Evolutionary conservation across 2,797 vertebrate genomes (phyloP), one percentile per base, ranked within the genome.

Genomic region (Hylomyscus alleni): DNA sequence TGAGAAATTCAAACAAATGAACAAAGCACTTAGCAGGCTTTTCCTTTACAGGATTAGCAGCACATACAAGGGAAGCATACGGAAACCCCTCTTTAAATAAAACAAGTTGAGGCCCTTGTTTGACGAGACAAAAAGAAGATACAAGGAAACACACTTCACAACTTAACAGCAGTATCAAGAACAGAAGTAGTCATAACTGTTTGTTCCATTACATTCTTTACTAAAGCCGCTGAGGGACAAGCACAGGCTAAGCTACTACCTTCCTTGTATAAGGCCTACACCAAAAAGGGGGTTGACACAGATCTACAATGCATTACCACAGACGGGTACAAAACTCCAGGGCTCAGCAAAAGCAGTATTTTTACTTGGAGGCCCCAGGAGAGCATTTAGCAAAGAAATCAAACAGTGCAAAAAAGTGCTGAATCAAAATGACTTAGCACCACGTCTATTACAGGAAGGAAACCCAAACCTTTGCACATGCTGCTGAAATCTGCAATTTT

Each of bases 341-440:
- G 40, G 78, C 60, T 91, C 47, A 76, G 78, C 89, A 89, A 96
- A 97, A 95, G 60, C 75, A 87, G 77, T 89, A 96, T 89, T 96
- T 91, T 92, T 81, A 96, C 88, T 94, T 83, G 85, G 87, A 93
- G 72, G 77, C 94, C 73, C 93, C 60, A 97, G 54, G 62, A 96
- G 86, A 78, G 83, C 91, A 87, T 93, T 94, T 65, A 95, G 60
- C 89, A 92, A 97, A 96, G 67, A 88, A 93, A 93, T n/a, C 76
- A 76, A 72, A 81, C 44, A 77, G 82, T 72, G 94, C 24, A 80
- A 83, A 80, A 83, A 97, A 95, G 75, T 86, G 47, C 87, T 90
- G 85, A 31, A 85, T 84, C 94, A 86, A 93, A 88, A 90, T 94
- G 88, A 97, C 93, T 97, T 95, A 97, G 95, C 94, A 97, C 97